Evolutionary conservation across 2,888 invertebrate genomes (phyloP), one percentile per base, ranked within the genome.

Genomic region (Cryptocephalus moraei): DNA sequence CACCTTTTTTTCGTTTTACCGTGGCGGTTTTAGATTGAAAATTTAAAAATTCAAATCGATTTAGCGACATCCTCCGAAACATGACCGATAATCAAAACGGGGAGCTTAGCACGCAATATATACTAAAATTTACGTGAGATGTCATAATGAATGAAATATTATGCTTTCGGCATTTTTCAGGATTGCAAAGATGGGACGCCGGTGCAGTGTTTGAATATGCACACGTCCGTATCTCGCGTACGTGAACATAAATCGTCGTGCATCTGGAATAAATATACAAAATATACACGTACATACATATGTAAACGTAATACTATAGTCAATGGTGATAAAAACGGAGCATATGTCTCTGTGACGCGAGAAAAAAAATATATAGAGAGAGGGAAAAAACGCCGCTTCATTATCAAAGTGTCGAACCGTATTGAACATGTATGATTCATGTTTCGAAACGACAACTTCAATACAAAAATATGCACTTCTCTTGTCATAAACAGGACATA

Each of bases 391-490:
- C 56, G 54, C 54, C 64, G 67, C 65, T 69, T 69, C 69, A 69
- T 69, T 68, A 69, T 67, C 64, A 65, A 66, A 65, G 67, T 69
- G 69, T 70, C 70, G 68, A 70, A 68, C 65, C 63, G 65, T 67
- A 68, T 68, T 66, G 67, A 66, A 69, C 67, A 64, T 65, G 64
- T 65, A 67, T 70, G 68, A 70, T 68, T 67, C 70, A 70, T 70
- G 68, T 68, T 65, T 61, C 59, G 59, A 63, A 63, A 65, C 68
- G 68, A 69, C 70, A 70, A 66, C 63, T 66, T 66, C 66, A 64
- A 69, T 67, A 67, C 64, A 67, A 66, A 69, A 70, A 70, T 70
- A 70, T 70, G 70, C 68, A 68, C 68, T 68, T 62, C 66, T 62
- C 64, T 61, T 65, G 67, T 67, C 67, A 67, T 65, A 67, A 66